Conservation (phyloP, 2,113 vertebrate genomes). For the Sapayoa aenigma region DNA sequence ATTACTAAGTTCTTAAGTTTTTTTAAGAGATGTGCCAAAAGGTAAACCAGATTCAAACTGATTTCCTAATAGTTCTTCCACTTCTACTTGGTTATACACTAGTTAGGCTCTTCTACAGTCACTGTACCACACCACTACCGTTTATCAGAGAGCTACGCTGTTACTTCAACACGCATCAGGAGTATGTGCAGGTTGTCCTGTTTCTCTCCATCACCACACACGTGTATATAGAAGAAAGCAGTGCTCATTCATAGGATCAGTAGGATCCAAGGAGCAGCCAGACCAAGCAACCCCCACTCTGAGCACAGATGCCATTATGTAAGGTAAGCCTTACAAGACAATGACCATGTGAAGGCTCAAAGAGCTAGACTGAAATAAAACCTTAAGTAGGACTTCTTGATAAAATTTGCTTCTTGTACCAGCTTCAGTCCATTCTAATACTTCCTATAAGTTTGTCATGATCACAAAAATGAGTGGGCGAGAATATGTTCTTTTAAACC, state of each 20-base stretch:
- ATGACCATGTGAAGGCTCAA: neutral
- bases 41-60: neutral
- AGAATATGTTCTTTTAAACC: neutral
- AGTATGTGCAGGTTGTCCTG: neutral
- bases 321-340: neutral
- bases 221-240: accelerated
- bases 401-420: neutral
- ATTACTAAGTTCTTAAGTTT: neutral
- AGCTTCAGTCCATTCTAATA: neutral
- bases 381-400: neutral
- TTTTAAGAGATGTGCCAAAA: neutral
- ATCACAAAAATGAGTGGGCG: neutral
- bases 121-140: neutral
- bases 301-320: neutral
- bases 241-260: neutral
- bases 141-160: accelerated
- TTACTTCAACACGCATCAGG: neutral
- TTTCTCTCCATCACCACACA: neutral
- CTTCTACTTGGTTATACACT: neutral
- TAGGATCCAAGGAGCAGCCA: neutral
- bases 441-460: neutral
- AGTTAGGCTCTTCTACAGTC: neutral
- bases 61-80: neutral
- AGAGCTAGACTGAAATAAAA: neutral
- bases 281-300: neutral